Base-by-base conservation (phyloP, 2,113 vertebrate genomes). In the Eublepharis macularius region DNA sequence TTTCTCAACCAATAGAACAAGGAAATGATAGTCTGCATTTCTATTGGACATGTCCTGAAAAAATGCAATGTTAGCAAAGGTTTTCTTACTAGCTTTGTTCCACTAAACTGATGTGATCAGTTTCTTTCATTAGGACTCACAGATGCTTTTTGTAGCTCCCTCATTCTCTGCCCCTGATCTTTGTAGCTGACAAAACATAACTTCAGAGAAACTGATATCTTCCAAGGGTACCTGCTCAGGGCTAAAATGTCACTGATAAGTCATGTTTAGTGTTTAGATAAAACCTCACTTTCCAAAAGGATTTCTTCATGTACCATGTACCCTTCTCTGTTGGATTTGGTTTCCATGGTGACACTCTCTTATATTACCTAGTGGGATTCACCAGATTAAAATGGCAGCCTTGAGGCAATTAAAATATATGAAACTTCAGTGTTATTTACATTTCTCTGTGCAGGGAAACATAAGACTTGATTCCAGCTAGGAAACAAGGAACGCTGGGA, bases 301-400 rank as follows among this genome's bases (percentile, higher is more conserved):
- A 39, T 92, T 92, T 90, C 82, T 86, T 88, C 92, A 87, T 84
- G 83, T 21, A 85, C 90, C 90, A 81, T 29, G 76, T 78, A 82
- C 89, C 60, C 88, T 91, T 90, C 92, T 93, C 89, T 90, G 89
- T 86, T 92, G 89, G 94, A 88, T 91, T 88, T 87, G 39, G 95
- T 96, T 96, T 91, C 96, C 93, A 95, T 95, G 57, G 95, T 92
- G 95, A 96, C 94, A 0, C 16, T 82, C 86, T 91, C 77, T 94
- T 93, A 93, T 93, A 94, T 92, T 94, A 93, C 89, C 76, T 65
- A 90, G 87, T 88, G 90, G 90, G 95, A 94, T 92, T 90, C 92
- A 86, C 92, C 86, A 91, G 90, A 91, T 94, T 93, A 91, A 94
- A 93, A 86, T 83, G 90, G 85, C 77, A 84, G 29, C 83, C 86